A percentile compares a stretch with the other conserved stretches of the same genome.
Conservation (phyloP, 2,797 vertebrate species). For the Xiphorhynchus erythropygius region DNA sequence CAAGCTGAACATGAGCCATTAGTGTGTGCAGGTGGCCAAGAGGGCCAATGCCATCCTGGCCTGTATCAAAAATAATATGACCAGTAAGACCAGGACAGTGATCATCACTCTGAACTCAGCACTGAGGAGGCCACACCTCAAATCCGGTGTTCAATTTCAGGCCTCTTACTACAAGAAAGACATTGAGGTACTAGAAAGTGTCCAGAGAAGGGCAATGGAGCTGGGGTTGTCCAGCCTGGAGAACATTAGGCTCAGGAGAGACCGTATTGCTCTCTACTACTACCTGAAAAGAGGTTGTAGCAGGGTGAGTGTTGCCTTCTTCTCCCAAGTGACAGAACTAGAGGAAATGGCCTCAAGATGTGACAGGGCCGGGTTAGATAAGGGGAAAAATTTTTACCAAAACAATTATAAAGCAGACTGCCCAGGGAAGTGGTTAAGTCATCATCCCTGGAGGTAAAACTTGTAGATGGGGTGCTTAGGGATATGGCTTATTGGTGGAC, state of each 20-base stretch:
- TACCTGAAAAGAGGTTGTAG: not conserved
- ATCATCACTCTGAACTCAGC: rapidly evolving
- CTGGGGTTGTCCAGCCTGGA: not conserved
- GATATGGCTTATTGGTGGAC: not conserved
- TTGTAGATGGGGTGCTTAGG: not conserved
- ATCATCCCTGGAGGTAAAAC: not conserved
- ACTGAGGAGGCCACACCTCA: rapidly evolving
- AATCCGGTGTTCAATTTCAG: no score
- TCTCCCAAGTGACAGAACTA: not conserved
- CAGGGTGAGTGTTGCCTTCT: not conserved
- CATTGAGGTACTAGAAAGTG: not conserved
- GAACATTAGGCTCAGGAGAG: not conserved
- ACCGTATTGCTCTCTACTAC: not conserved
- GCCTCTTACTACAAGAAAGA: not conserved
- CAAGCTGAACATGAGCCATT: not conserved
- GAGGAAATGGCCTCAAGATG: not conserved
- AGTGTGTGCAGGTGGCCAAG: not conserved
- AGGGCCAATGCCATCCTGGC: rapidly evolving
- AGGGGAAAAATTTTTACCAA: not conserved
- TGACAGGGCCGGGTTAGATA: not conserved
- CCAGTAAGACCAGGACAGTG: not conserved
- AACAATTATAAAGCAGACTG: not conserved
- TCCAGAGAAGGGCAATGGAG: not conserved
- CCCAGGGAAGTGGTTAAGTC: not conserved
- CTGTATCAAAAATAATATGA: rapidly evolving